These are phyloP conservation scores for Porites rus DNA, from an alignment of 92 coral and sea anemone genomes.

Conservation along the genomic window DNA sequence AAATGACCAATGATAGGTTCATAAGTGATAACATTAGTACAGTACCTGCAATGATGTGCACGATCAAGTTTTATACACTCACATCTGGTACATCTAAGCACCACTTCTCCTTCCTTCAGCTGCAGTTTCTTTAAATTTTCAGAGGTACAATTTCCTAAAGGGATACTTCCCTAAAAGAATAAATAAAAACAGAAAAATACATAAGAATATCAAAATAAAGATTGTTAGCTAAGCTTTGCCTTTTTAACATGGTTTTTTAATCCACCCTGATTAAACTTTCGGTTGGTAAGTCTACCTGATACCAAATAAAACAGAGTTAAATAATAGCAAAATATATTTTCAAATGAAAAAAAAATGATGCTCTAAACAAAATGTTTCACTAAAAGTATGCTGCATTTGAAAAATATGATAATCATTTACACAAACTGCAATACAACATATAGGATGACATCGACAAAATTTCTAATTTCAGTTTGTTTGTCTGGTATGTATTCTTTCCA, in stretches of 20 bases:
- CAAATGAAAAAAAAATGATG: neutral
- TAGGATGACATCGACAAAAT: too few species aligned
- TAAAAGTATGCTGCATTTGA: neutral
- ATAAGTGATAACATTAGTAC: too few species aligned
- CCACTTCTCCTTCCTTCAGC: conserved; percentile 90
- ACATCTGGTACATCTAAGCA: conserved; percentile 95
- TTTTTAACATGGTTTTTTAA: too few species aligned
- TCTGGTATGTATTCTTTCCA: neutral
- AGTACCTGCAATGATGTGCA: conserved; percentile 97
- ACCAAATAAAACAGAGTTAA: too few species aligned
- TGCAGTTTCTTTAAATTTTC: conserved; percentile 90
- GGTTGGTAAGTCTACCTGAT: too few species aligned
- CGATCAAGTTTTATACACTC: conserved; percentile 97
- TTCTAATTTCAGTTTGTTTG: neutral
- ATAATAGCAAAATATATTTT: too few species aligned
- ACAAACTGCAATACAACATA: too few species aligned
- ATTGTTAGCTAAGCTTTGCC: neutral
- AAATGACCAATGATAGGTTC: too few species aligned
- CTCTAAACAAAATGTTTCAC: neutral
- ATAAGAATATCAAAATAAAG: too few species aligned
- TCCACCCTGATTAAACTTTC: too few species aligned
- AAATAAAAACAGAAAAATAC: neutral
- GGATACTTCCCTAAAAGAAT: conserved; percentile 87
- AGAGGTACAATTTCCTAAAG: conserved; percentile 95
- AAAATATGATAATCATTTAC: neutral